Conservation (phyloP, 2,888 invertebrate genomes). For the Dendrolimus houi region DNA sequence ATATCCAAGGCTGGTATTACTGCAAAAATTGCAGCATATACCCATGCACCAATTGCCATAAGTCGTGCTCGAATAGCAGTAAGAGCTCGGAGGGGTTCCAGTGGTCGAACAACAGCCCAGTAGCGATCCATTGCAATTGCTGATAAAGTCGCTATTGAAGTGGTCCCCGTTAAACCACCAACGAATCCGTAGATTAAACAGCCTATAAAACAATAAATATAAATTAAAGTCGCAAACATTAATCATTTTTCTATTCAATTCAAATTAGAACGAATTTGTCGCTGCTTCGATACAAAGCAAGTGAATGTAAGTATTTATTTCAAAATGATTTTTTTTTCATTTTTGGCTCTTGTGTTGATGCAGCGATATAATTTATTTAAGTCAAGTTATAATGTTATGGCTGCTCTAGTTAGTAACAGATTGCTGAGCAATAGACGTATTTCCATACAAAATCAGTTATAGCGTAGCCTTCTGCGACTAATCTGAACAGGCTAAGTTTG, state of each 20-base stretch:
- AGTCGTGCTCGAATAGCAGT: slow-evolving; percentile 78
- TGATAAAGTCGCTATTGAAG: slow-evolving; percentile 87
- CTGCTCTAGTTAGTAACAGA: too few species aligned
- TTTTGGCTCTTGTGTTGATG: too few species aligned
- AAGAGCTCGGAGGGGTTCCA: slow-evolving; percentile 80
- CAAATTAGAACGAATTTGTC: neutral
- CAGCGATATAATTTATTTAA: too few species aligned
- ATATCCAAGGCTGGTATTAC: slow-evolving; percentile 82
- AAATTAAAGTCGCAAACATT: neutral
- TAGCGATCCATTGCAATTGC: slow-evolving; percentile 89
- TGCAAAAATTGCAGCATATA: slow-evolving; percentile 83
- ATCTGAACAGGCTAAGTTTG: neutral
- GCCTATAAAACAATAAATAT: slow-evolving; percentile 63
- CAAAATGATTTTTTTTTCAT: too few species aligned
- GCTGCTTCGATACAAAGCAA: too few species aligned
- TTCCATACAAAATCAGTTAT: too few species aligned
- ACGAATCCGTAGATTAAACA: slow-evolving; percentile 88
- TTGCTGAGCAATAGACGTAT: too few species aligned
- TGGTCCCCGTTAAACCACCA: slow-evolving; percentile 87
- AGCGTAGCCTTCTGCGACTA: too few species aligned
- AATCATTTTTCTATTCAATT: neutral
- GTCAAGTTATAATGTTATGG: too few species aligned
- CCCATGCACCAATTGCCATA: slow-evolving; percentile 81
- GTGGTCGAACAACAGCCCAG: slow-evolving; percentile 86
- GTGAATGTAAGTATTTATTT: too few species aligned